A percentile compares a stretch with the other conserved stretches of the same genome.
These are phyloP conservation scores for Odontamblyopus rebecca DNA, from an alignment of 2,797 vertebrate genomes.

Conservation along the genomic window DNA sequence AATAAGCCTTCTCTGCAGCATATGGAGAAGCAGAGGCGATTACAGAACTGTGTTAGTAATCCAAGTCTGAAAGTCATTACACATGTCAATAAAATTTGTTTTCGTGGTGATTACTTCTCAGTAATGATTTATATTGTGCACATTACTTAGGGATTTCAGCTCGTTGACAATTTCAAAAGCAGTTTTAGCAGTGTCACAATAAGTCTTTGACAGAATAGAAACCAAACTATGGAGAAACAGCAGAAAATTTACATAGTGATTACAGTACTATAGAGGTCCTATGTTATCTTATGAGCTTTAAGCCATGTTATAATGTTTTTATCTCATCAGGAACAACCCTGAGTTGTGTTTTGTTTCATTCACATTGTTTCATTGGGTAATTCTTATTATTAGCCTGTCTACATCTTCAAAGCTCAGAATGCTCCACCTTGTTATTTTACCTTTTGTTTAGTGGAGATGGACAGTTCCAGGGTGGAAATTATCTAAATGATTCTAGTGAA, in stretches of 20 bases:
- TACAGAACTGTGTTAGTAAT: conserved; percentile 28
- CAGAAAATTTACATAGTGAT: background rate
- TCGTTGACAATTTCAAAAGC: background rate
- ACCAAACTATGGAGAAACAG: background rate
- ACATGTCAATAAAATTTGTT: background rate
- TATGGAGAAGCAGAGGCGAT: conserved; percentile 13
- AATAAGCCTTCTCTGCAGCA: conserved; percentile 12
- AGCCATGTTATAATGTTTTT: no score
- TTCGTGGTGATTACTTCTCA: background rate
- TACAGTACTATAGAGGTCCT: no score
- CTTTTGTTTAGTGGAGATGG: no score
- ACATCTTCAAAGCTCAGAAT: no score
- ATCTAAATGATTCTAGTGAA: no score
- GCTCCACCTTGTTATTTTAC: no score
- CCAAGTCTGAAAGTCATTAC: conserved; percentile 10
- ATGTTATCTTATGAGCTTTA: no score
- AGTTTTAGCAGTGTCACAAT: background rate
- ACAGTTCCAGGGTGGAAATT: no score
- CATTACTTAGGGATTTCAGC: background rate
- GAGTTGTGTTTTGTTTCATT: no score
- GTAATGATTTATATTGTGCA: background rate
- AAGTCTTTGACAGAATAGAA: background rate
- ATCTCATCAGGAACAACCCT: no score
- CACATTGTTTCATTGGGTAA: no score
- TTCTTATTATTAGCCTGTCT: no score